Conservation (phyloP, 2,113 vertebrate species). For the Rousettus leschenaultii region DNA sequence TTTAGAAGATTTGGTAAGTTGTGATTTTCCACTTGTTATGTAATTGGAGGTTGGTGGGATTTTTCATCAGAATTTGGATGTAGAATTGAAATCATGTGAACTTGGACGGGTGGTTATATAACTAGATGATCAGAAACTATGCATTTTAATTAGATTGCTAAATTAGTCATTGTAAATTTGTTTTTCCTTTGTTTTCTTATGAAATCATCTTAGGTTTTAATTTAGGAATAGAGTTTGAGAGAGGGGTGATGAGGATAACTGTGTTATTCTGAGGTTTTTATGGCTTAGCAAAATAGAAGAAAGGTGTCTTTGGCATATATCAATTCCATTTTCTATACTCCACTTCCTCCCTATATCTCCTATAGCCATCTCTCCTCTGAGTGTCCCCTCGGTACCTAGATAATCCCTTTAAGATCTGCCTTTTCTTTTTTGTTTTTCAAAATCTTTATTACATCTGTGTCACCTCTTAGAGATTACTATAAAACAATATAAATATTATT, state of each 20-base stretch:
- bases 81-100: slow-evolving; percentile 10
- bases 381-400: background rate
- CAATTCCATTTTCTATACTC: background rate
- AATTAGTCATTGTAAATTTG: background rate
- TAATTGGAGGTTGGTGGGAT: background rate
- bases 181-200: background rate
- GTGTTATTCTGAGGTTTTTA: background rate
- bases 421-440: background rate
- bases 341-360: background rate
- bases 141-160: background rate
- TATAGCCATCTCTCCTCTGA: background rate
- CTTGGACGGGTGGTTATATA: background rate
- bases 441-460: background rate
- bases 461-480: background rate
- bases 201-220: slow-evolving; percentile 9
- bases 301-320: background rate
- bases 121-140: background rate
- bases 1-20: slow-evolving; percentile 92
- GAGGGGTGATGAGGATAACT: background rate
- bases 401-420: background rate
- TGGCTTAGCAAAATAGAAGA: background rate
- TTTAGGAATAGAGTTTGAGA: slow-evolving; percentile 21
- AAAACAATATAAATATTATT: background rate
- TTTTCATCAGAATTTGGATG: background rate
- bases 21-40: background rate